These are phyloP conservation scores for Bradypodion pumilum DNA, from an alignment of 2,797 vertebrate species.

Conservation along the genomic window DNA sequence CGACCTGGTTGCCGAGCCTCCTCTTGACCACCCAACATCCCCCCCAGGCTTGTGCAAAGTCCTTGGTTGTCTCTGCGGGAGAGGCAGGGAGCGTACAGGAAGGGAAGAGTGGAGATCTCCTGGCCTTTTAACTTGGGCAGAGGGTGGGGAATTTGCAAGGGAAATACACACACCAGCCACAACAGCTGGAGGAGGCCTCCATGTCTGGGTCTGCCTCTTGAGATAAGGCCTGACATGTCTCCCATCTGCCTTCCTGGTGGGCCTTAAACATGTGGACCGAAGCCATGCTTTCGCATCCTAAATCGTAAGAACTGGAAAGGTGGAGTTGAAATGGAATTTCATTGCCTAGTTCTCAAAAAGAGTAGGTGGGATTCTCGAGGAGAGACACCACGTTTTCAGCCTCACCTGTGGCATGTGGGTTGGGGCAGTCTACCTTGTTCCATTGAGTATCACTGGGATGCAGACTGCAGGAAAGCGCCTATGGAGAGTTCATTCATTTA, in stretches of 20 bases:
- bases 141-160: neutral
- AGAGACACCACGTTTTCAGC: neutral
- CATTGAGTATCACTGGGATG: neutral
- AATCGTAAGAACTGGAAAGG: neutral
- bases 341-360: neutral
- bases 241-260: neutral
- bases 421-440: neutral
- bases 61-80: neutral
- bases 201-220: neutral
- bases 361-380: neutral
- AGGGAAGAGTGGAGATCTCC: neutral
- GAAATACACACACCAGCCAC: neutral
- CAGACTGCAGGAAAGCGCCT: neutral
- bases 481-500: no score
- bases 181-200: neutral
- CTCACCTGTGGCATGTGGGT: no score
- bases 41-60: neutral
- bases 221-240: neutral
- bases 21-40: neutral
- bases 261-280: neutral
- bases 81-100: neutral
- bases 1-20: neutral
- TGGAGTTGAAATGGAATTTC: no score
- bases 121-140: neutral
- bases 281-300: neutral